Base-by-base conservation (phyloP, 2,888 invertebrate genomes). In the Microctonus hyperodae region DNA sequence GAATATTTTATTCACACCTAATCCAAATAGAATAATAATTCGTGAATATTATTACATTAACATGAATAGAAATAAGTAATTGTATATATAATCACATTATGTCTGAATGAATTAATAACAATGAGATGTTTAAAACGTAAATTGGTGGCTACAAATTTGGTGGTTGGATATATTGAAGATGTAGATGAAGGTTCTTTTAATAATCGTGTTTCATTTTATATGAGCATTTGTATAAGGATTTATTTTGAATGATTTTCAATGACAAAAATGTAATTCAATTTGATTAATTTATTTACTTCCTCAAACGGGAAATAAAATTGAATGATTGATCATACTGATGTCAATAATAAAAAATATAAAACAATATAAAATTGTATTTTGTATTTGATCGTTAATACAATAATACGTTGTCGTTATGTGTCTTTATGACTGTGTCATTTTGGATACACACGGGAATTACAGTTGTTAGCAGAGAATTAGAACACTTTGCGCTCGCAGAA, bases 391-490 rank as follows among this genome's bases (percentile, higher is more conserved):
- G 31, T 23, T 51, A 2, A 23, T 51, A 51, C 9, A 51, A 51
- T 22, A 51, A 23, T 25, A 16, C 16, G 7, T n/a, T 16, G 16
- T 23, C 0, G 10, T 11, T 10, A 10, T 31, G 31, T 28, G 31
- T 55, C 31, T 31, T 13, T 53, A 16, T 44, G 16, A 10, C 28
- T 25, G 9, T 55, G 59, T 65, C 55, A 40, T 22, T 64, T 48
- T 64, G 61, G 64, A 67, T n/a, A n/a, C 64, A 65, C 61, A 61
- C 65, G 65, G 51, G 68, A 70, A 70, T 72, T 70, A 72, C 69
- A 67, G 58, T 69, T 70, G 67, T 72, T 72, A 70, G 69, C 58
- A 63, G 50, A 67, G 67, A 70, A 28, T 72, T 70, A 72, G 72
- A 69, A 69, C 70, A 61, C 65, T 69, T 69, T 63, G 67, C 65